Conservation (phyloP, 2,797 vertebrate genomes). For the Buphagus erythrorhynchus region DNA sequence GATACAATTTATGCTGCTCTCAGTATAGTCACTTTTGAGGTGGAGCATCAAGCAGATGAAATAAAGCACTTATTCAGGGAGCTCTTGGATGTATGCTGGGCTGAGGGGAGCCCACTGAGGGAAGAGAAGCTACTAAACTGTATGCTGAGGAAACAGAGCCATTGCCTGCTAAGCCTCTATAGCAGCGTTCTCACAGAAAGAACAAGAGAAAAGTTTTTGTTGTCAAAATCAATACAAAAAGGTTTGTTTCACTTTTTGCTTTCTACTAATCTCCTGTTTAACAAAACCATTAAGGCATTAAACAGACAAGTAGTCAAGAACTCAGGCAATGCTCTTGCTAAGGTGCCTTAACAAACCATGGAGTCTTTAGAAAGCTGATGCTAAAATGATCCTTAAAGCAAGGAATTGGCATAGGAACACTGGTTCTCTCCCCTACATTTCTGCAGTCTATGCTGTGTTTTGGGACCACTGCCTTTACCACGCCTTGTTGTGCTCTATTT, state of each 20-base stretch:
- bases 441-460: background rate
- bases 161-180: slow-evolving; percentile 80
- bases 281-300: background rate
- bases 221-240: slow-evolving; percentile 71
- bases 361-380: background rate
- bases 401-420: background rate
- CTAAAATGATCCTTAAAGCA: background rate
- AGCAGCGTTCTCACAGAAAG: slow-evolving; percentile 78
- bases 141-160: slow-evolving; percentile 81
- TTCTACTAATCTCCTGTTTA: background rate
- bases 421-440: background rate
- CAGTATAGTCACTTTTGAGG: slow-evolving; percentile 80
- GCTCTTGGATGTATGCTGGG: slow-evolving; percentile 81
- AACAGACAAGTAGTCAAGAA: background rate
- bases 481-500: background rate
- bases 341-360: background rate
- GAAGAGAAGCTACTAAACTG: slow-evolving; percentile 88
- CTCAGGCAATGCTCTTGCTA: background rate
- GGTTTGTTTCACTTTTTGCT: slow-evolving; percentile 72
- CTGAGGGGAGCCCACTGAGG: slow-evolving; percentile 71
- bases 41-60: slow-evolving; percentile 68
- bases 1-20: slow-evolving; percentile 84
- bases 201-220: slow-evolving; percentile 79
- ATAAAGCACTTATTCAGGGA: slow-evolving; percentile 84
- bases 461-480: background rate